Conservation (phyloP, 2,888 invertebrate genomes). For the Neoaliturus tenellus region DNA sequence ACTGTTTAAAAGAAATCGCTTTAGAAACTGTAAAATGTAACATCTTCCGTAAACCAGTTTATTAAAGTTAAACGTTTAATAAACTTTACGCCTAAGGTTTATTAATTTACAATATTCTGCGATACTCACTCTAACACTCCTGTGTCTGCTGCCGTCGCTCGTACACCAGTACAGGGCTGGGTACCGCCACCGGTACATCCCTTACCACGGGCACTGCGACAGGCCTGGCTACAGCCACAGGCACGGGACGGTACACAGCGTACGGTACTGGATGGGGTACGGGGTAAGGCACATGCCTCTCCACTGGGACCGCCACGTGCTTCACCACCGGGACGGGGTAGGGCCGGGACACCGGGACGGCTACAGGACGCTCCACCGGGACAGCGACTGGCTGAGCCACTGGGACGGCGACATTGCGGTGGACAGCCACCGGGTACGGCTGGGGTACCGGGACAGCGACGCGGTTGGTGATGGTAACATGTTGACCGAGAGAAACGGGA, state of each 20-base stretch:
- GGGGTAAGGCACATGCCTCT: constrained; percentile 75
- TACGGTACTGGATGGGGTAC: constrained; percentile 75
- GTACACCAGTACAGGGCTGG: constrained; percentile 45
- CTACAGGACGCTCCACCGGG: constrained; percentile 64
- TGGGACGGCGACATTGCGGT: constrained; percentile 60
- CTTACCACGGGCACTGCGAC: constrained; percentile 75
- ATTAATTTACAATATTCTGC: no score
- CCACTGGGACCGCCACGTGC: constrained; percentile 71
- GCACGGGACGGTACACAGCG: constrained; percentile 75
- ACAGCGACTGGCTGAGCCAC: constrained; percentile 72
- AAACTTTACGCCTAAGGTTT: no score
- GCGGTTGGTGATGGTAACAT: constrained; percentile 38
- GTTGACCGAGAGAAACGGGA: constrained; percentile 1
- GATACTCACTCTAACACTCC: not conserved
- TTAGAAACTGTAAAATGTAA: no score
- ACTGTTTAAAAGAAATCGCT: no score
- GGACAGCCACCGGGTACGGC: constrained; percentile 68
- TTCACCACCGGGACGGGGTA: constrained; percentile 71
- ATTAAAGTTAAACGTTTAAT: no score
- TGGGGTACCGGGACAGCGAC: constrained; percentile 51
- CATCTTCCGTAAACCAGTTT: no score
- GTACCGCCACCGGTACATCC: constrained; percentile 65
- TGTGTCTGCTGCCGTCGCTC: not conserved
- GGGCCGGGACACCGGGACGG: constrained; percentile 67
- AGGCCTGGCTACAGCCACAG: constrained; percentile 73